Percentiles rank a stretch among this genome's conserved stretches.
Conservation (phyloP, 2,888 invertebrate species). For the Vesta saturnalis region DNA sequence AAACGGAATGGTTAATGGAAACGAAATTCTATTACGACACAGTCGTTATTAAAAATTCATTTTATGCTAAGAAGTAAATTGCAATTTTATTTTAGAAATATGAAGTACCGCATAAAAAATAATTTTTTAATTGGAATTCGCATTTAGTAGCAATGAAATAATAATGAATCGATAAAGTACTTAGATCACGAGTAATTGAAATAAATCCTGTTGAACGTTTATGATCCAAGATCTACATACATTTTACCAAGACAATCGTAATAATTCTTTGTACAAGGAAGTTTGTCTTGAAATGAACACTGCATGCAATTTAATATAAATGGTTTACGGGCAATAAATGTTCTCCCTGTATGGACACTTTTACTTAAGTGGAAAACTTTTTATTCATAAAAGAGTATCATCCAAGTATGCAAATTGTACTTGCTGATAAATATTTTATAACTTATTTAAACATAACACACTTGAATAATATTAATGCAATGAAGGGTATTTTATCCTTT, state of each 20-base stretch:
- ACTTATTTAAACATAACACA: neutral
- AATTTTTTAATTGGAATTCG: no score
- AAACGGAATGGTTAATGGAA: no score
- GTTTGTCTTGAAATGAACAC: conserved; percentile 15
- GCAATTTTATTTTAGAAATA: no score
- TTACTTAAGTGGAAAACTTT: conserved; percentile 22
- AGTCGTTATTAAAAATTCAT: no score
- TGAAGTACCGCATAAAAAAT: no score
- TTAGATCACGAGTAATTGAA: neutral
- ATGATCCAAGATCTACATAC: neutral
- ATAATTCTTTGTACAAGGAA: conserved; percentile 16
- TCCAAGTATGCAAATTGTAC: conserved; percentile 9
- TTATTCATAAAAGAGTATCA: conserved; percentile 7
- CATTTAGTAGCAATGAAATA: no score
- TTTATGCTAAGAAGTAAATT: no score
- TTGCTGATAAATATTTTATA: conserved; percentile 6
- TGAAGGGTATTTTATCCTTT: no score
- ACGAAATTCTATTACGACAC: no score
- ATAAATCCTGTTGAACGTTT: neutral
- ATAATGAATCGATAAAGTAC: no score
- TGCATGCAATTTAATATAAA: conserved; percentile 23
- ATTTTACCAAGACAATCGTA: conserved; percentile 5
- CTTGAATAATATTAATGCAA: neutral
- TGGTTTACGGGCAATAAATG: conserved; percentile 24
- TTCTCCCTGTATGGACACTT: conserved; percentile 21